These are phyloP conservation scores for Dufourea novaeangliae DNA, from an alignment of 1,140 invertebrate genomes.

Conservation along the genomic window DNA sequence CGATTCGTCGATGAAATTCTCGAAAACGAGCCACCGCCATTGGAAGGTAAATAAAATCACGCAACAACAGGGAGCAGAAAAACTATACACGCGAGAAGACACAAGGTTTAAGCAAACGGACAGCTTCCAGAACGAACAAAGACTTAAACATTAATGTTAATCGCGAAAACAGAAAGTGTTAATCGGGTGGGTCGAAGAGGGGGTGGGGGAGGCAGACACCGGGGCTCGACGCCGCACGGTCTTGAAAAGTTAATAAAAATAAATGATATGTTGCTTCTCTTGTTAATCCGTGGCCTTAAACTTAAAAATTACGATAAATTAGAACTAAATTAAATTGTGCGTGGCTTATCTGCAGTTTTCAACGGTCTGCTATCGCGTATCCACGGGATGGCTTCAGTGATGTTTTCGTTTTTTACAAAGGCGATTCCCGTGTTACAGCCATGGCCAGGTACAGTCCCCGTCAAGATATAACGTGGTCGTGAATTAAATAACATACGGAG, in stretches of 20 bases:
- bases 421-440: background rate
- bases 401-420: background rate
- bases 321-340: slow-evolving; percentile 70
- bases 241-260: slow-evolving; percentile 77
- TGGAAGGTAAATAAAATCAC: background rate
- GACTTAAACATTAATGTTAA: slow-evolving; percentile 39
- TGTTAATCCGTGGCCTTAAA: slow-evolving; percentile 76
- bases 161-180: background rate
- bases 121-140: slow-evolving; percentile 33
- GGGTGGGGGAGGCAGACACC: background rate
- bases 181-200: background rate
- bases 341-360: slow-evolving; percentile 10
- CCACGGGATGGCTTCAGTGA: background rate
- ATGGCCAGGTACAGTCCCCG: no score
- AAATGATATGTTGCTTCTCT: slow-evolving; percentile 81
- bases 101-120: background rate
- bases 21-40: slow-evolving; percentile 40
- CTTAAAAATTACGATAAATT: slow-evolving; percentile 69
- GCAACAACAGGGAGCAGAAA: background rate
- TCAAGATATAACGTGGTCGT: no score
- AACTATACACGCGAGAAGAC: background rate
- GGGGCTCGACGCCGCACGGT: slow-evolving; percentile 36
- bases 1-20: slow-evolving; percentile 11
- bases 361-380: background rate
- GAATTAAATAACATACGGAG: no score